Evolutionary conservation across 2,113 vertebrate species (phyloP).

Genomic region (Chloropsis cyanopogon): DNA sequence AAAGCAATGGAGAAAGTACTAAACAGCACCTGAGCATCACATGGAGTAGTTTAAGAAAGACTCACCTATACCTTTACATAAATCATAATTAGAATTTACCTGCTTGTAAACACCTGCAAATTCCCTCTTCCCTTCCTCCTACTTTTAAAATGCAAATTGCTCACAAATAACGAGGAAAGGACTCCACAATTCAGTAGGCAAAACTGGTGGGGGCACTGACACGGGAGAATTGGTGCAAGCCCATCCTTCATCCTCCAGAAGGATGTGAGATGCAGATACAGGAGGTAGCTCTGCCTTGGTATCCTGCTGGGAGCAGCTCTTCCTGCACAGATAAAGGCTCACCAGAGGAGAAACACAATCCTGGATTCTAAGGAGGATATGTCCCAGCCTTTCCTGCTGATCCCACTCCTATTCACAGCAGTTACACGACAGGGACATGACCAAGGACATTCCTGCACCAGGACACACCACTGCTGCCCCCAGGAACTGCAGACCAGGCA

Average conservation of each 20-base stretch:
- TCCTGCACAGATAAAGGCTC: not conserved
- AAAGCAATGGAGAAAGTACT: not conserved
- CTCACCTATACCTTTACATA: not conserved
- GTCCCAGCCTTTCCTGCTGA: not conserved
- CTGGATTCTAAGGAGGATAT: not conserved
- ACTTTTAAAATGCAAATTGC: not conserved
- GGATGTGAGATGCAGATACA: not conserved
- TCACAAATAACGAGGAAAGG: not conserved
- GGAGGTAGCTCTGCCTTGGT: not conserved
- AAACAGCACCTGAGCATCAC: not conserved
- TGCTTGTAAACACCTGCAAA: not conserved
- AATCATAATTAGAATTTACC: not conserved
- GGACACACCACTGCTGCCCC: not conserved
- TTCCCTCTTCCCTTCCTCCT: not conserved
- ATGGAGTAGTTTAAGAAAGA: not conserved
- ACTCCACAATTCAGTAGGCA: not conserved
- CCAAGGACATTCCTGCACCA: not conserved
- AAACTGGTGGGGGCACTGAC: not conserved
- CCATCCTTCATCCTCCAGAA: too few relatives aligned
- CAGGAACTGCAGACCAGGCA: not conserved
- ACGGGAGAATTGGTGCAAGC: fast-evolving
- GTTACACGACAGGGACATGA: not conserved
- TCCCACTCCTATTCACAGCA: too few relatives aligned
- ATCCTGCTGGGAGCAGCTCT: not conserved
- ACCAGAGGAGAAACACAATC: not conserved